Evolutionary conservation across 2,888 invertebrate genomes (phyloP).

Genomic region (Anagyrus pseudococci): DNA sequence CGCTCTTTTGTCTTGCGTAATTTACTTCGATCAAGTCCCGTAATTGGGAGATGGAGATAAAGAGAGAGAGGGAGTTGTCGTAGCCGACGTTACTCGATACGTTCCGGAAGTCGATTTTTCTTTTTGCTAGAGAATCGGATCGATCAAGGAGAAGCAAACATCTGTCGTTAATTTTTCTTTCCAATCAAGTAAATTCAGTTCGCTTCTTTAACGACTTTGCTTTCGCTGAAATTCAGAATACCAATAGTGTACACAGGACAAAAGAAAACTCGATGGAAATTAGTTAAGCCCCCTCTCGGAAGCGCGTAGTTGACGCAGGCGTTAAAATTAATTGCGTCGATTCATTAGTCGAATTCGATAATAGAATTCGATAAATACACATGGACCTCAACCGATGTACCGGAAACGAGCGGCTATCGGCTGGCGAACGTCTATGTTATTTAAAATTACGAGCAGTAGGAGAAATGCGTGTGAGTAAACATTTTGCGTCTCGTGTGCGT

Average conservation of each 20-base stretch:
- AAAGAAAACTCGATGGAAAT: too few species aligned
- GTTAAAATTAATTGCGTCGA: neutral
- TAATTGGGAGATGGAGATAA: neutral
- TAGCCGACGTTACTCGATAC: neutral
- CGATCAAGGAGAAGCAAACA: neutral
- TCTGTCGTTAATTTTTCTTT: neutral
- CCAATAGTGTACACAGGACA: too few species aligned
- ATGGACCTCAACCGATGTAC: neutral
- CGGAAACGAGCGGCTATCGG: neutral
- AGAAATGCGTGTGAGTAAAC: neutral
- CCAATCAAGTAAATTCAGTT: neutral
- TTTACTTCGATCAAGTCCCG: neutral
- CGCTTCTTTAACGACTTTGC: neutral
- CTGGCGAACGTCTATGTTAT: constrained; percentile 7
- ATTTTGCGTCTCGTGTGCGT: neutral
- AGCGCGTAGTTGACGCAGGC: too few species aligned
- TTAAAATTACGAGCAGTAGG: constrained; percentile 3
- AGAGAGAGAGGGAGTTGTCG: neutral
- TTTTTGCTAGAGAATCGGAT: neutral
- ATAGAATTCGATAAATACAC: neutral
- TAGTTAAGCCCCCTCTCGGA: too few species aligned
- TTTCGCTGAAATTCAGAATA: too few species aligned
- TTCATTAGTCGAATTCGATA: neutral
- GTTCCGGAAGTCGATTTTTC: too few species aligned
- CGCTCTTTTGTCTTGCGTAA: neutral